Conservation (phyloP, 2,113 vertebrate genomes). For the Marcusenius ussheri region DNA sequence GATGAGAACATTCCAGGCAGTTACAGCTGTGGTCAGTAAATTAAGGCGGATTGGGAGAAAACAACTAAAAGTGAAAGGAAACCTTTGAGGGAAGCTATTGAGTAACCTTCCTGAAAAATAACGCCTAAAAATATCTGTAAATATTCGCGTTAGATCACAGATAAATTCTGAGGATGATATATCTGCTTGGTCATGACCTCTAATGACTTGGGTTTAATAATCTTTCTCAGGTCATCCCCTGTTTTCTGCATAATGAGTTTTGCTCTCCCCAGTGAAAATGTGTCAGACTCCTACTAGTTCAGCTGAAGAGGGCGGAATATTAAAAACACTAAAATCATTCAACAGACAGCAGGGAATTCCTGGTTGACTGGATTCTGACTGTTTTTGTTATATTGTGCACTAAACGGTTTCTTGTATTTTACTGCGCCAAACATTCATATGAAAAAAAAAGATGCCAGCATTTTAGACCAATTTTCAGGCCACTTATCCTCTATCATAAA, state of each 20-base stretch:
- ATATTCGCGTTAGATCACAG: not conserved
- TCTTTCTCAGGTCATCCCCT: not conserved
- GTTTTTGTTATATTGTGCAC: not conserved
- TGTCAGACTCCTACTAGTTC: not conserved
- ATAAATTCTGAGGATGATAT: not conserved
- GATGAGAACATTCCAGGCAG: not conserved
- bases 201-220: not conserved
- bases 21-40: not conserved
- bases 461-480: not conserved
- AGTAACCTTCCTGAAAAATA: not conserved
- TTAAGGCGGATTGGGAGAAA: not conserved
- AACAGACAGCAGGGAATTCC: not conserved
- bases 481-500: not conserved
- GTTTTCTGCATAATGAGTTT: not conserved
- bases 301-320: not conserved
- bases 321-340: not conserved
- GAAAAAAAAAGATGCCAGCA: not conserved
- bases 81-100: not conserved
- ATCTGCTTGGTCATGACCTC: not conserved
- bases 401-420: not conserved
- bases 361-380: not conserved
- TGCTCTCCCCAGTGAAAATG: not conserved
- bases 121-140: not conserved
- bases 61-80: not conserved
- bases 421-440: not conserved